A percentile compares a stretch with the other conserved stretches of the same genome.
Conservation (phyloP, 2,113 vertebrate species). For the Garra rufa region DNA sequence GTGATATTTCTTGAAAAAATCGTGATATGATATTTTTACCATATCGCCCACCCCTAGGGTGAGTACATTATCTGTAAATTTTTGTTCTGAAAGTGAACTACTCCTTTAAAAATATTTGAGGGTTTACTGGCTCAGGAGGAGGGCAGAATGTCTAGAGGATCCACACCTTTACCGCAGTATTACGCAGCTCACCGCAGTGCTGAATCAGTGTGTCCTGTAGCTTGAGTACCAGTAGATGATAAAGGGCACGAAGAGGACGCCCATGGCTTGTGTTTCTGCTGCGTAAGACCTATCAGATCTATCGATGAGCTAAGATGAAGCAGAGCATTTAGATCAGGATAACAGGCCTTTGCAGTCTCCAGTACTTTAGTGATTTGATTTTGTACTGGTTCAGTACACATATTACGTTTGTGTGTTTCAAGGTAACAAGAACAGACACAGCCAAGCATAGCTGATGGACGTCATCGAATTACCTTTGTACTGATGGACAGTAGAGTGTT, state of each 20-base stretch:
- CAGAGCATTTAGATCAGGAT: neutral
- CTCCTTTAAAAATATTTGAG: too few species aligned
- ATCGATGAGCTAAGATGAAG: neutral
- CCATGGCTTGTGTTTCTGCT: slow-evolving; percentile 22
- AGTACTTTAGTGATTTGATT: neutral
- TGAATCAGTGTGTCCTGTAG: slow-evolving; percentile 11
- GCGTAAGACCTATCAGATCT: neutral
- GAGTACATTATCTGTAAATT: too few species aligned
- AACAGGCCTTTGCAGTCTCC: neutral
- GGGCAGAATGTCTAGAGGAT: neutral
- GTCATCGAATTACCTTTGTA: slow-evolving; percentile 27
- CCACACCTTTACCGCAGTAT: neutral
- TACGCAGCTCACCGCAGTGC: slow-evolving; percentile 1
- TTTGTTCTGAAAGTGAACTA: too few species aligned
- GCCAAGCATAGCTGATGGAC: neutral
- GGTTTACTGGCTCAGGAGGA: too few species aligned
- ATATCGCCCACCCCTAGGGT: too few species aligned
- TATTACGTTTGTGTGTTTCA: neutral
- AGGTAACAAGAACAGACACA: neutral
- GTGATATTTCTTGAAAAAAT: too few species aligned
- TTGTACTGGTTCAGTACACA: neutral
- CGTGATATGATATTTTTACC: too few species aligned
- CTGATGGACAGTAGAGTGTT: slow-evolving; percentile 23
- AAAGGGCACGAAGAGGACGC: neutral
- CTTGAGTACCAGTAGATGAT: slow-evolving; percentile 1